phyloP scores from a whole-genome alignment of 2,113 vertebrate genomes.

The Vulpes lagopus region DNA sequence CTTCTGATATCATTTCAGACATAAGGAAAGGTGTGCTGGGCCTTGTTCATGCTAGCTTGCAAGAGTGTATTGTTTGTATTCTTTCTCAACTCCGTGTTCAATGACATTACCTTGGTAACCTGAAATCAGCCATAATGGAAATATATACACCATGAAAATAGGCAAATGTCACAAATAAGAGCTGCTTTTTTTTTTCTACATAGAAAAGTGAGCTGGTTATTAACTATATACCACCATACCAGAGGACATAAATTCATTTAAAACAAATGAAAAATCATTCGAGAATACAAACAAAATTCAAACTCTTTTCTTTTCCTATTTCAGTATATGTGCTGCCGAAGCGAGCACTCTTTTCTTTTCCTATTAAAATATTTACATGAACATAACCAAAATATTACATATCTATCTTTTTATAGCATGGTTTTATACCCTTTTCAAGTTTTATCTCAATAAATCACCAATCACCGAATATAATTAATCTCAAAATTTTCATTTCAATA shows the following conservation, averaged over 20 bases:
- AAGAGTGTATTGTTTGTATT: background rate
- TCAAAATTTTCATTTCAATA: constrained; percentile 12
- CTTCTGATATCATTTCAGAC: background rate
- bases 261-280: constrained; percentile 5
- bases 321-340: no score
- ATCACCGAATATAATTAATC: background rate
- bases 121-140: background rate
- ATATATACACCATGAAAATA: background rate
- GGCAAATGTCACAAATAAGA: background rate
- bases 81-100: background rate
- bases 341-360: background rate
- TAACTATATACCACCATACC: background rate
- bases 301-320: background rate
- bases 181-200: background rate
- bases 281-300: background rate
- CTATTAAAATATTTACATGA: constrained; percentile 3
- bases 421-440: constrained; percentile 12
- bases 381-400: background rate
- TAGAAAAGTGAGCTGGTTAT: background rate
- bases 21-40: background rate
- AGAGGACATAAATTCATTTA: constrained; percentile 8
- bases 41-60: background rate
- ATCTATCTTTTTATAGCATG: background rate
- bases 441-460: background rate
- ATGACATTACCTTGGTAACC: background rate